A percentile compares a stretch with the other conserved stretches of the same genome.
phyloP scores from a whole-genome alignment of 2,797 vertebrate genomes.

The Enteromius thamalakanensis region DNA sequence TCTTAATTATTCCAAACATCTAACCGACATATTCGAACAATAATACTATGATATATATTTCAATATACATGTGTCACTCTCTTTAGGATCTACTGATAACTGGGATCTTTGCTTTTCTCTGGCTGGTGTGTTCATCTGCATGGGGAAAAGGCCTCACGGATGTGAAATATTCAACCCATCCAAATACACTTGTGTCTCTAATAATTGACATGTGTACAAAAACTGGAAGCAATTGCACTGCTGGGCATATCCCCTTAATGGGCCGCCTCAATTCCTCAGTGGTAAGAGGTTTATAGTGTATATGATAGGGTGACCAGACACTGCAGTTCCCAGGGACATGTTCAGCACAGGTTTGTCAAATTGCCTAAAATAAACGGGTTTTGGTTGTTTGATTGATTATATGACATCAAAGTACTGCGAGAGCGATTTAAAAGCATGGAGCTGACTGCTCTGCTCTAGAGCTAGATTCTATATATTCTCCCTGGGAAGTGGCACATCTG shows the following conservation, averaged over 20 bases:
- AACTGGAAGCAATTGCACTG: constrained; percentile 61
- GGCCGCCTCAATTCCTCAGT: constrained; percentile 85
- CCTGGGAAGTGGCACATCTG: not conserved
- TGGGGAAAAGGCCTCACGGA: constrained; percentile 85
- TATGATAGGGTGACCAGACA: not conserved
- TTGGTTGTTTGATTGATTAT: not conserved
- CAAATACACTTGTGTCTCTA: constrained; percentile 69
- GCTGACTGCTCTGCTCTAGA: too few species aligned
- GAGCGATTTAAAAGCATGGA: not conserved
- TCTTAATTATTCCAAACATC: not conserved
- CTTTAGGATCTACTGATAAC: constrained; percentile 80
- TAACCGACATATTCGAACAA: not conserved
- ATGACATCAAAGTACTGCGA: not conserved
- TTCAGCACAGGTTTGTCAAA: not conserved
- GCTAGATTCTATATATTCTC: too few species aligned
- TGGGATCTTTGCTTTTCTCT: constrained; percentile 81
- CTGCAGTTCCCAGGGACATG: not conserved
- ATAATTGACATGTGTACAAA: constrained; percentile 64
- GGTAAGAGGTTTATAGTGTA: constrained; percentile 72
- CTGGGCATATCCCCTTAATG: constrained; percentile 75
- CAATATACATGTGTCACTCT: not conserved
- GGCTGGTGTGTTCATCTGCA: constrained; percentile 84
- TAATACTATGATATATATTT: not conserved
- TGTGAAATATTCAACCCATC: constrained; percentile 76
- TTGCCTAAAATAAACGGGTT: not conserved